Conservation (phyloP, 2,113 vertebrate species). For the Pluvianellus socialis region DNA sequence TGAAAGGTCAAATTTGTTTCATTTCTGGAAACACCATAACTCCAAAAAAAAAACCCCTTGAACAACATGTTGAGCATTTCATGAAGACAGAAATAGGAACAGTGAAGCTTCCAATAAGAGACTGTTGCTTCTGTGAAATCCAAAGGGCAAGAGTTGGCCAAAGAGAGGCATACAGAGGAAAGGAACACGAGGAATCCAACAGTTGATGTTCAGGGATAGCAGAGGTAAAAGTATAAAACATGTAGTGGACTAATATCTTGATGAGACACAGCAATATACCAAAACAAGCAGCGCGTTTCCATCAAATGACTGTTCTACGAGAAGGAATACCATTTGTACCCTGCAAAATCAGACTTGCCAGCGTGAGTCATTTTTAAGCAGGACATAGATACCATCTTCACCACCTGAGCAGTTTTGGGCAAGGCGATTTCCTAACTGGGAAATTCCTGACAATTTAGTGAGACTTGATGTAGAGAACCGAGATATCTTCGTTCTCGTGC, state of each 20-base stretch:
- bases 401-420: background rate
- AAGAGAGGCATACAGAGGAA: background rate
- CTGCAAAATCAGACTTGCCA: background rate
- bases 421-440: background rate
- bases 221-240: background rate
- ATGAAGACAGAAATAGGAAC: background rate
- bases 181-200: background rate
- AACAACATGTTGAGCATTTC: background rate
- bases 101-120: background rate
- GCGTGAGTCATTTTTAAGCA: background rate
- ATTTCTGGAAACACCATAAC: background rate
- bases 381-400: background rate
- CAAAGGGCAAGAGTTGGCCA: background rate
- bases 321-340: background rate
- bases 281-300: background rate
- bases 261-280: background rate
- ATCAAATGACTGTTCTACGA: background rate
- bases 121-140: background rate
- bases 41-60: background rate
- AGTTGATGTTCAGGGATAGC: background rate
- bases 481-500: fast-evolving
- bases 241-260: fast-evolving
- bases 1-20: background rate
- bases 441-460: background rate
- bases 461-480: background rate